These are phyloP conservation scores for Drosophila jambulina DNA, from an alignment of 1,140 invertebrate species.

Conservation along the genomic window DNA sequence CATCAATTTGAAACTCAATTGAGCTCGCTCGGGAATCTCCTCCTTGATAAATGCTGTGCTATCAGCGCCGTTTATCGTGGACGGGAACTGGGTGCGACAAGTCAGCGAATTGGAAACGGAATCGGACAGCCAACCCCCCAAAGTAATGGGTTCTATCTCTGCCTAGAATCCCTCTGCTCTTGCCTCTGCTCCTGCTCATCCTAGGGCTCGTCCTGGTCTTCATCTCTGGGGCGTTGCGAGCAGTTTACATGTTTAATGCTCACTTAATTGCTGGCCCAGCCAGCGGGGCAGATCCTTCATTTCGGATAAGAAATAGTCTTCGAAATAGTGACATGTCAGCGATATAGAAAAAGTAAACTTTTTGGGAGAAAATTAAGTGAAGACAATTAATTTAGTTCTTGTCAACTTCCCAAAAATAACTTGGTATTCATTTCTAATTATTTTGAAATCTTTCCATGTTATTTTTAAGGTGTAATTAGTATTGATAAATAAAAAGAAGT, in stretches of 20 bases:
- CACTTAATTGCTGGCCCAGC: conserved; percentile 58
- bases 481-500: not conserved
- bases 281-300: conserved; percentile 27
- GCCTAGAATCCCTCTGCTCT: not conserved
- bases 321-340: conserved; percentile 31
- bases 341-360: not conserved
- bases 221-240: conserved; percentile 69
- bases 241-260: conserved; percentile 79
- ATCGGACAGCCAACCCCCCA: conserved; percentile 24
- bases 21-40: conserved; percentile 45
- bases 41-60: conserved; percentile 75
- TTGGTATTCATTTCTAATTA: not conserved
- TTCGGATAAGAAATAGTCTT: conserved; percentile 43
- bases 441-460: not conserved
- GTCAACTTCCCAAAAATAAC: too few species aligned
- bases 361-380: conserved; percentile 2
- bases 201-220: conserved; percentile 11
- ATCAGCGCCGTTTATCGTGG: conserved; percentile 80
- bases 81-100: conserved; percentile 75
- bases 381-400: conserved; percentile 7
- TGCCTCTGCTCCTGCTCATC: not conserved
- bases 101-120: conserved; percentile 75
- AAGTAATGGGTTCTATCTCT: conserved; percentile 48
- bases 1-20: conserved; percentile 85
- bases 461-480: not conserved